Conservation (phyloP, 2,113 vertebrate species). For the Collichthys lucidus region DNA sequence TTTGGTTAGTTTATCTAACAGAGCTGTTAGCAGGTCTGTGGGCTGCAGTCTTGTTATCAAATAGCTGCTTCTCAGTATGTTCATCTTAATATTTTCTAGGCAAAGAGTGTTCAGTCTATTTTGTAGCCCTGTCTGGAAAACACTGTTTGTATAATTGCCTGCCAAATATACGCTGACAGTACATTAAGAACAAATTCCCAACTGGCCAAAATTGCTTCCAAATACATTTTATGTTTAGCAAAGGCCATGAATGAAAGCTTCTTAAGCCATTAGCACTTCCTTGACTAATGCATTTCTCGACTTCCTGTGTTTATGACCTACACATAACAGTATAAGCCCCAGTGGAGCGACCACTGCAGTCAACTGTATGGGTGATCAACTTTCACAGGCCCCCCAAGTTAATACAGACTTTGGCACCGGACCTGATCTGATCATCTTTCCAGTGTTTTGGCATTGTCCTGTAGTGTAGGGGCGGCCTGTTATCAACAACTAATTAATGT, state of each 20-base stretch:
- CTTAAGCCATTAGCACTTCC: constrained; percentile 56
- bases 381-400: constrained; percentile 37
- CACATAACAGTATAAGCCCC: constrained; percentile 39
- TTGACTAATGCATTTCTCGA: constrained; percentile 37
- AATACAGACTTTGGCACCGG: constrained; percentile 32
- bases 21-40: background rate
- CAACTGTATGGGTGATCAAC: constrained; percentile 38
- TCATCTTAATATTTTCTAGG: constrained; percentile 11
- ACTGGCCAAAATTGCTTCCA: constrained; percentile 25
- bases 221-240: constrained; percentile 32
- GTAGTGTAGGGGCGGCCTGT: constrained; percentile 36
- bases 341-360: constrained; percentile 26
- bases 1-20: background rate
- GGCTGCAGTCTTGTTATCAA: background rate
- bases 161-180: constrained; percentile 46
- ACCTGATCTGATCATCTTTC: constrained; percentile 32
- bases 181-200: constrained; percentile 57
- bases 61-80: background rate
- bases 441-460: constrained; percentile 54
- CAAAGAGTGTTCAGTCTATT: background rate
- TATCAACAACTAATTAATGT: constrained; percentile 79
- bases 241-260: constrained; percentile 42
- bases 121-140: constrained; percentile 6
- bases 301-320: constrained; percentile 67
- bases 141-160: constrained; percentile 25